Evolutionary conservation across 2,113 vertebrate genomes (phyloP), one percentile per base, ranked within the genome.

Genomic region (Oncorhynchus masou): DNA sequence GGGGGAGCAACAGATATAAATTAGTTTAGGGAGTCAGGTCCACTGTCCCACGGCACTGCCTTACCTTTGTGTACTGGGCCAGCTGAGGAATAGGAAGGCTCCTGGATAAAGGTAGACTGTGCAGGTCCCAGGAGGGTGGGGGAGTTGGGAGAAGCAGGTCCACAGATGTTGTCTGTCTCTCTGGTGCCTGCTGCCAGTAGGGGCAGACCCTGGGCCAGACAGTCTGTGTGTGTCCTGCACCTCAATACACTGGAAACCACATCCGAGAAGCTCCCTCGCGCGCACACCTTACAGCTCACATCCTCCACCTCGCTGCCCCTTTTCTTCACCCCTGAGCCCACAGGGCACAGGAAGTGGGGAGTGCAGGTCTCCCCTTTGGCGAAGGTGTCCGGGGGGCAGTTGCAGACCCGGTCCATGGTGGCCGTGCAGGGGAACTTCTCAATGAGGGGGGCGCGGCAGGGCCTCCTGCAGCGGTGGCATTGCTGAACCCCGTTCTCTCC

Each of bases 401-500:
- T 83, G 89, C 97, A 99, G 87, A 93, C 88, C 0, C 95, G 94
- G 91, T 99, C 96, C 70, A 91, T 94, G 84, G 92, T 95, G 92
- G 94, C 91, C 64, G 92, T 91, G 89, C 97, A 99, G 75, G 91
- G 90, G 15, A 80, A 84, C 92, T 94, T 97, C 90, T 98, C 94
- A 2, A 96, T 62, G 81, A 96, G 93, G 60, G 93, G 94, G 9
- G 81, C 76, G 4, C 92, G 85, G 71, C 97, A 99, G 1, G 88
- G 93, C 66, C 87, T 87, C 67, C 89, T 93, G 81, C 97, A 99
- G 57, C 74, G 87, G 83, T 98, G 97, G 89, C 97, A 99, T 70
- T 94, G 94, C 88, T 95, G 93, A 22, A 96, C 94, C 34, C 97
- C 97, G 0, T 97, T 99, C 86, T 98, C 97, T 0, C 96, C 94